These are phyloP conservation scores for Eueremaeus valkanovi DNA, from an alignment of 2,888 invertebrate species.

Conservation along the genomic window DNA sequence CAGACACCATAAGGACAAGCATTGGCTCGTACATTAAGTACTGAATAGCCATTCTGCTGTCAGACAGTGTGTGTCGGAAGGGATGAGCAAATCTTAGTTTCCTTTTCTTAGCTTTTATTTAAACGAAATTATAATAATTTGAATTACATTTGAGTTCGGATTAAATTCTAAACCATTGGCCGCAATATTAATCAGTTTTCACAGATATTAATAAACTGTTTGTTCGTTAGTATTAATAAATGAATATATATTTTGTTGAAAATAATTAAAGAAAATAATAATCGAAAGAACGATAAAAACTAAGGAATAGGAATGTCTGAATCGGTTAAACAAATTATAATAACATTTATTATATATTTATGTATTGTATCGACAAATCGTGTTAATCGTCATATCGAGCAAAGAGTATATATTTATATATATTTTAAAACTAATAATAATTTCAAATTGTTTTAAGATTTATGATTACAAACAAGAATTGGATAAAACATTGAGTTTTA, in stretches of 20 bases:
- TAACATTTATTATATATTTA: constrained; percentile 11
- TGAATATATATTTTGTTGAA: not conserved
- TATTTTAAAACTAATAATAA: not conserved
- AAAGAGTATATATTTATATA: constrained; percentile 4
- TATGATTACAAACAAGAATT: not conserved
- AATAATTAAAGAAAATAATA: not conserved
- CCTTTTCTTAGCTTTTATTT: not conserved
- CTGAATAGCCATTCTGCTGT: no score
- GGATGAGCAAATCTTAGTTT: no score
- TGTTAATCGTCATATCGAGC: constrained; percentile 18
- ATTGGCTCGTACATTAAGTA: no score
- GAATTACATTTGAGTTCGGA: not conserved
- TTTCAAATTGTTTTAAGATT: not conserved
- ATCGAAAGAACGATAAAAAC: not conserved
- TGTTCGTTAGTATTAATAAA: not conserved
- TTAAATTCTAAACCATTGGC: not conserved
- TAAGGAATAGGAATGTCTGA: constrained; percentile 25
- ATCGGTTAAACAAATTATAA: not conserved
- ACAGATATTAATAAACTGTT: not conserved
- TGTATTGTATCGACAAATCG: not conserved
- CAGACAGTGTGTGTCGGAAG: no score
- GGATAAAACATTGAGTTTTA: not conserved
- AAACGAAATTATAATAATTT: not conserved
- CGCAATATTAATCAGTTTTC: not conserved
- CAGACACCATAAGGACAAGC: no score